Percentiles rank a stretch among this genome's conserved stretches.
These are phyloP conservation scores for Taenioides sp. DNA, from an alignment of 2,797 vertebrate genomes.

Conservation along the genomic window DNA sequence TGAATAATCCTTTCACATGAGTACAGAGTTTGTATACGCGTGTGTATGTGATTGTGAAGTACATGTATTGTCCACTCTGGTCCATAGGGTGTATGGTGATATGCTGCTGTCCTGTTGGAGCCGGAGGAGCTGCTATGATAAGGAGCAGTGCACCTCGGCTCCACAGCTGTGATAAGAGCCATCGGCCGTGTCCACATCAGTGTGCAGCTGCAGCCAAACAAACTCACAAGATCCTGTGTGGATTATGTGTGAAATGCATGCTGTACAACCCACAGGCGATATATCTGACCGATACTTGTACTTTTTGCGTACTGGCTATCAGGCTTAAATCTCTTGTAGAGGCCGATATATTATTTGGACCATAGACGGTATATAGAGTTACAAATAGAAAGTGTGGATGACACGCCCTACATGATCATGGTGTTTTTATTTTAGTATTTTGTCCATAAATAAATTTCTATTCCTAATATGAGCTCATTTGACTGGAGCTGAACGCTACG, in stretches of 20 bases:
- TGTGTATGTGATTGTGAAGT: conserved; percentile 22
- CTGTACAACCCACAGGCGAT: background rate
- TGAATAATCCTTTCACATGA: no score
- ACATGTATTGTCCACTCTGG: conserved; percentile 11
- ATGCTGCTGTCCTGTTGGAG: conserved; percentile 38
- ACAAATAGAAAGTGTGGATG: no score
- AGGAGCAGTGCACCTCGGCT: conserved; percentile 43
- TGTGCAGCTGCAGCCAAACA: conserved; percentile 32
- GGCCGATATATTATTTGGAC: no score
- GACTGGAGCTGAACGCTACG: no score
- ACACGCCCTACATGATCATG: no score
- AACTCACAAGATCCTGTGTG: conserved; percentile 10
- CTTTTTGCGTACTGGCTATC: no score
- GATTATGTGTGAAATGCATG: background rate
- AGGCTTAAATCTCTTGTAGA: no score
- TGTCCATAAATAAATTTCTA: no score
- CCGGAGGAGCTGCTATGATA: conserved; percentile 52
- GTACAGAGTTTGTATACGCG: background rate
- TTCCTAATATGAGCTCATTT: no score
- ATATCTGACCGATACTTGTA: no score
- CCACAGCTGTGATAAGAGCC: conserved; percentile 47
- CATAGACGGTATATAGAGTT: no score
- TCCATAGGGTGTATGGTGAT: conserved; percentile 35
- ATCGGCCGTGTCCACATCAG: conserved; percentile 28
- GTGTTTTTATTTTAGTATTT: no score